Base-by-base conservation (phyloP, 2,113 vertebrate genomes). In the Engraulis encrasicolus region DNA sequence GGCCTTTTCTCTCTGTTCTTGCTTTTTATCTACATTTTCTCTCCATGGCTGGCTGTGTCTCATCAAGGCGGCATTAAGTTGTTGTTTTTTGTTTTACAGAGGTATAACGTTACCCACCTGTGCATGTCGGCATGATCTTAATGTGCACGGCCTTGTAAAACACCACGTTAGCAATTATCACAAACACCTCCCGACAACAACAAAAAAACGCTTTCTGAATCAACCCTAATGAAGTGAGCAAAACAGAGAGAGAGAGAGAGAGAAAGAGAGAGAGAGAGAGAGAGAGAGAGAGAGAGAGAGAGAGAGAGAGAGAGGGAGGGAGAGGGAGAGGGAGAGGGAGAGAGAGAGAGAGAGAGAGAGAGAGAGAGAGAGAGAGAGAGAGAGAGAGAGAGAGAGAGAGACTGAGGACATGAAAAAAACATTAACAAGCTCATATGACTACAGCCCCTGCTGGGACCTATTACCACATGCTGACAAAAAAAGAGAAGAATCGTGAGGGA, bases 361-460 rank as follows among this genome's bases (percentile, higher is more conserved):
- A n/a, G n/a, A n/a, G n/a, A n/a, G n/a, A n/a, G n/a, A n/a, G n/a
- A n/a, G n/a, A n/a, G n/a, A 81, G 48, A 74, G 40, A 74, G 82
- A 80, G n/a, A 50, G 0, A 61, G 20, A 61, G 20, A 54, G 18
- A 54, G 50, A 54, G 50, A 54, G 50, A 20, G 18, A 61, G n/a
- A 23, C n/a, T n/a, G n/a, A n/a, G 4, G 40, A 45, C 3, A 45
- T 5, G 9, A 83, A 87, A 83, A 40, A 19, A 84, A 85, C 78
- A 82, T 87, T 89, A 89, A 89, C 82, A 78, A 85, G 85, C 87
- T 85, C 78, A 81, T 82, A 84, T 80, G 48, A 80, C 49, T 78
- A 80, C 23, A 83, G 50, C 81, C 82, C 87, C 84, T 71, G 84
- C 85, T 82, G 80, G n/a, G 84, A 71, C 50, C 86, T 82, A 83